Conservation (phyloP, 2,888 invertebrate genomes). For the Scelioninae gen. 1 region DNA sequence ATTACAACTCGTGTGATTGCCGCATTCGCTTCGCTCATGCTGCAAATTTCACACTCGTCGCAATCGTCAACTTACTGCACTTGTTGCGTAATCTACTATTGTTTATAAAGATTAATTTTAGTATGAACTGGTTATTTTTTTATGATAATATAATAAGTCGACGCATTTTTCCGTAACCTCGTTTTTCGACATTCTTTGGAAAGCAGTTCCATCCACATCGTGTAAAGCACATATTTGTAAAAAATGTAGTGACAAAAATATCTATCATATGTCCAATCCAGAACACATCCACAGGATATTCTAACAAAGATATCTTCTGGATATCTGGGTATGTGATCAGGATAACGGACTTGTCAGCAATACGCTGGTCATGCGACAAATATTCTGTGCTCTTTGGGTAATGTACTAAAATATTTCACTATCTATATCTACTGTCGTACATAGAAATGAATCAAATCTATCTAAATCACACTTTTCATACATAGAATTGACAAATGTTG, state of each 20-base stretch:
- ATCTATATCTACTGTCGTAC: conserved; percentile 1
- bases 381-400: conserved; percentile 21
- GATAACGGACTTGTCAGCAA: conserved; percentile 14
- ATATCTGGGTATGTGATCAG: conserved; percentile 4
- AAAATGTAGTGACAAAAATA: conserved; percentile 1
- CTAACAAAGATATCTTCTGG: conserved; percentile 4
- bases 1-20: no score
- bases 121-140: no score
- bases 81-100: no score
- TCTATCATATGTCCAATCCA: conserved; percentile 9
- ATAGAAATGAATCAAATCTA: not conserved
- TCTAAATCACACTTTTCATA: not conserved
- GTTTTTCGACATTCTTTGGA: no score
- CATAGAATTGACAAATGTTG: not conserved
- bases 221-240: not conserved
- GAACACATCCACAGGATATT: conserved; percentile 7
- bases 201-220: no score
- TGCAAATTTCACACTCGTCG: no score
- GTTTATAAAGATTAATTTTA: no score
- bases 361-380: conserved; percentile 10
- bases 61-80: no score
- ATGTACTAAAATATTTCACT: conserved; percentile 23
- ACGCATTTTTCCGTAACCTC: no score
- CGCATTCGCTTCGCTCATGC: no score
- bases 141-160: no score